Base-by-base conservation (phyloP, 2,888 invertebrate species). In the Alloplasta piceator region DNA sequence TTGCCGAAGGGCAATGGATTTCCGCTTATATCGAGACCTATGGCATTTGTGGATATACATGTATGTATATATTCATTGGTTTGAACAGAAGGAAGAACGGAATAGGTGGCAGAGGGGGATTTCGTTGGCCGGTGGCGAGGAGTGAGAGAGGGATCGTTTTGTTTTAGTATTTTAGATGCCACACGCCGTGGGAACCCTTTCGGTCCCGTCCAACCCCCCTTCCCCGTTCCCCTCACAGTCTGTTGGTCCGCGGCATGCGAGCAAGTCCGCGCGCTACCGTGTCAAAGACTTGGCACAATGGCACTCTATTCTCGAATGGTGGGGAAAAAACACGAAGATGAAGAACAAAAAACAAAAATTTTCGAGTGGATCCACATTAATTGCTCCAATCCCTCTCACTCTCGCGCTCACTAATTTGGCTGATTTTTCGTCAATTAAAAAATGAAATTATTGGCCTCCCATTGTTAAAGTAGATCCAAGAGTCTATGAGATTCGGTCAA, bases 101-200 rank as follows among this genome's bases (percentile, higher is more conserved):
- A 46, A 68, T 52, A 38, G 16, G 63, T 12, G 56, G 26, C 48
- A 5, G 10, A 64, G 41, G 39, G 38, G n/a, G 39, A 48, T 41
- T 52, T 71, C 6, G 6, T 50, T 43, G 63, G 71, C 56, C 46
- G 67, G 56, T 63, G 76, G 82, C 71, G 71, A 76, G 80, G 81
- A 66, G 79, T 71, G 76, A 75, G n/a, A n/a, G 72, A 66, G 76
- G 64, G 68, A 76, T 84, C 83, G 89, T 90, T 90, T 90, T 90
- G 89, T 90, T 91, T 91, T 88, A 88, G 86, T 87, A 86, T 89
- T 91, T 90, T 87, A 89, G 87, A 88, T 87, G 87, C 86, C 87
- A 86, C 87, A 85, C 82, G 85, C 85, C 91, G 91, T 91, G 91
- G 90, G 91, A 91, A 91, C 88, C 87, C 86, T 85, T n/a, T 86